Conservation (phyloP, 2,888 invertebrate genomes). For the Camponotus fellah region DNA sequence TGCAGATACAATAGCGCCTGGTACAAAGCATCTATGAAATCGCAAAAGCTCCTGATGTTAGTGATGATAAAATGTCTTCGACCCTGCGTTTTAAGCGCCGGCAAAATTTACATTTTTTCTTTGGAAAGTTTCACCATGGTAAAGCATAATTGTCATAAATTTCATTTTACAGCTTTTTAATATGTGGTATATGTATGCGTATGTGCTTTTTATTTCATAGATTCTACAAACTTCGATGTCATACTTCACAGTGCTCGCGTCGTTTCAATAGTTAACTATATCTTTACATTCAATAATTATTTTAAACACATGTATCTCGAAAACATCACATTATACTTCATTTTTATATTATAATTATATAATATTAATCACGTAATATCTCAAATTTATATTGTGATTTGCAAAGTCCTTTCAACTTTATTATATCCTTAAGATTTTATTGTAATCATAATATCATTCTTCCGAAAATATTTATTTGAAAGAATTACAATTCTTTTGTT, state of each 20-base stretch:
- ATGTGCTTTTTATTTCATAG: neutral
- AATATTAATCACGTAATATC: neutral
- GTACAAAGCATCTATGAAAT: slow-evolving; percentile 44
- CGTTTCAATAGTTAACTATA: neutral
- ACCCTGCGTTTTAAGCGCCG: slow-evolving; percentile 33
- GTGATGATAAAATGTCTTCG: slow-evolving; percentile 21
- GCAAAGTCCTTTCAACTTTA: neutral
- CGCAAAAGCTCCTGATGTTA: slow-evolving; percentile 46
- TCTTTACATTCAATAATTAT: neutral
- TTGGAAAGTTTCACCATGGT: slow-evolving; percentile 41
- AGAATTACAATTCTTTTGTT: neutral
- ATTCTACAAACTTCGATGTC: slow-evolving; percentile 32
- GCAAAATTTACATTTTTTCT: slow-evolving; percentile 47
- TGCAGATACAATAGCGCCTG: slow-evolving; percentile 50
- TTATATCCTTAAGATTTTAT: neutral
- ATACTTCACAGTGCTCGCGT: slow-evolving; percentile 26
- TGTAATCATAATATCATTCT: neutral
- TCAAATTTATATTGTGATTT: neutral
- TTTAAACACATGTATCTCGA: neutral
- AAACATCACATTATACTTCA: neutral
- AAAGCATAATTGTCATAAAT: neutral
- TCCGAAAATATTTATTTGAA: neutral
- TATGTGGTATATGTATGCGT: neutral
- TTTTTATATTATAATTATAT: neutral
- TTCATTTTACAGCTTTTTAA: neutral